phyloP scores from a whole-genome alignment of 35 echinoderm and acorn worm genomes.

The Stichopus chloronotus region DNA sequence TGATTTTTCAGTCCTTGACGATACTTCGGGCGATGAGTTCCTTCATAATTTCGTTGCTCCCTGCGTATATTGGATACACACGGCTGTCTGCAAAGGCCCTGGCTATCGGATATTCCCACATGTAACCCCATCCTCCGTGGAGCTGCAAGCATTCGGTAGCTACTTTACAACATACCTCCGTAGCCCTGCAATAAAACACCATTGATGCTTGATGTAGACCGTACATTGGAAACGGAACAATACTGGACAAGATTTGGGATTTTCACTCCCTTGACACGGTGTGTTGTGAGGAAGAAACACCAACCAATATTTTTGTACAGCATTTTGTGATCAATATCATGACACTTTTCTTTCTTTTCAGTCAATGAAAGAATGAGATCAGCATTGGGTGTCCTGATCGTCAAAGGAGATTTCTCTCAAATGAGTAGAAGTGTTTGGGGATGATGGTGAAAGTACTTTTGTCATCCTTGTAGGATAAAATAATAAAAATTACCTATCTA shows the following conservation, averaged over 20 bases:
- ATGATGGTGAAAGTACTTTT: too few species aligned
- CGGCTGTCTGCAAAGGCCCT: conserved; percentile 65
- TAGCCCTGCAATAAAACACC: conserved; percentile 52
- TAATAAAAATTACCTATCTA: neutral
- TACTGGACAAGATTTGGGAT: neutral
- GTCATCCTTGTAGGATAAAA: too few species aligned
- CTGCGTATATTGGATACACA: conserved; percentile 74
- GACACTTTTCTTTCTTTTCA: neutral
- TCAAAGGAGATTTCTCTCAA: neutral
- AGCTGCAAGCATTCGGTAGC: conserved; percentile 71
- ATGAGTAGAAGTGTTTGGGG: neutral
- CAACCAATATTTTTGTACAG: neutral
- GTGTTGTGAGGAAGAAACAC: neutral
- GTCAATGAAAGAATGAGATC: neutral
- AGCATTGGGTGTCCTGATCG: too few species aligned
- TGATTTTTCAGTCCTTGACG: neutral
- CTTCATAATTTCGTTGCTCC: conserved; percentile 91
- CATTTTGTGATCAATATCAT: neutral
- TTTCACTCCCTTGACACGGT: neutral
- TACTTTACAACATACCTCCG: conserved; percentile 64
- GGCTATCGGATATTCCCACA: conserved; percentile 84
- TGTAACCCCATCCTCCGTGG: conserved; percentile 91
- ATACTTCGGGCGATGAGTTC: conserved; percentile 70
- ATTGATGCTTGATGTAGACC: neutral
- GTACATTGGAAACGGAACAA: neutral